Evolutionary conservation across 2,113 vertebrate species (phyloP).

Genomic region (Anarhynchus alexandrinus): DNA sequence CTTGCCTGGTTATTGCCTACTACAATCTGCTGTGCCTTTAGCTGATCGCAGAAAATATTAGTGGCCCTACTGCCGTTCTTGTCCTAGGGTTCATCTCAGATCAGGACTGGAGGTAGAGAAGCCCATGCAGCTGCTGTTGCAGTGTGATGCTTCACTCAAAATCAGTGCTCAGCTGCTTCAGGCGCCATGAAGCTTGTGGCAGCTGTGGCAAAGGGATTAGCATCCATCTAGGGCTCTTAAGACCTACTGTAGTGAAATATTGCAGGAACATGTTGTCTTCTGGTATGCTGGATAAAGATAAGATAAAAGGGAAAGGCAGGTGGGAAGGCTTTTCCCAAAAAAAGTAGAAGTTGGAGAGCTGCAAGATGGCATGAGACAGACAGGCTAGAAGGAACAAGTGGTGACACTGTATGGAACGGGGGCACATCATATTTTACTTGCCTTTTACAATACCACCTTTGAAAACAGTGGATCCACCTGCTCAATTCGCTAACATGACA

Average conservation of each 20-base stretch:
- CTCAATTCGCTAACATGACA: neutral
- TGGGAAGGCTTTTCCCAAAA: neutral
- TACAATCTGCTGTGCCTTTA: neutral
- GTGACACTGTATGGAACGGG: neutral
- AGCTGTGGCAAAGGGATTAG: slow-evolving; percentile 34
- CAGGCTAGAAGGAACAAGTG: neutral
- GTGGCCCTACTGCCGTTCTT: neutral
- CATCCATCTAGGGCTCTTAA: neutral
- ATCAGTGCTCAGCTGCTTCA: slow-evolving; percentile 3
- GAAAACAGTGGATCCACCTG: neutral
- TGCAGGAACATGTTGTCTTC: neutral
- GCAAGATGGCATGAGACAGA: neutral
- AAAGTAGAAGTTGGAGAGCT: neutral
- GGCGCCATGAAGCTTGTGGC: neutral
- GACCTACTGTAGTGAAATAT: neutral
- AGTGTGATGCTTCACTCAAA: slow-evolving; percentile 1
- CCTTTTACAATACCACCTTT: neutral
- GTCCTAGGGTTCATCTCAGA: neutral
- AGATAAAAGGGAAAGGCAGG: neutral
- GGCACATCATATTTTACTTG: neutral
- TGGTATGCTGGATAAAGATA: neutral
- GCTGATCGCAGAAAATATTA: neutral
- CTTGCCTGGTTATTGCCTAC: neutral
- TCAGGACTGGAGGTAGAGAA: neutral
- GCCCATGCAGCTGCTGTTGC: slow-evolving; percentile 35